Base-by-base conservation (phyloP, 2,797 vertebrate species). In the Sebastes diploproa region DNA sequence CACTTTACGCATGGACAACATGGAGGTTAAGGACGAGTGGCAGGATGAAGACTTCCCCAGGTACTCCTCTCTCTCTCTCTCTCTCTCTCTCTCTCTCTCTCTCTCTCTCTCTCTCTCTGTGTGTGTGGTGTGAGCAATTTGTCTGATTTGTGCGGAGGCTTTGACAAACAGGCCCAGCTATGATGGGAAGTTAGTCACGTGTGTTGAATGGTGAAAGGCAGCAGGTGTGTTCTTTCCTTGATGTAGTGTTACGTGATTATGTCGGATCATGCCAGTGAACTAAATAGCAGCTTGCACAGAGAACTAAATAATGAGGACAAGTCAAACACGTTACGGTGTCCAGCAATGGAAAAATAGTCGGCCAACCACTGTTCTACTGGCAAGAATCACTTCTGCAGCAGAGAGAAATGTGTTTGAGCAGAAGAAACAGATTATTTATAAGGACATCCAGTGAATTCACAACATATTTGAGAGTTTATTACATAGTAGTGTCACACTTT, bases 31-130 rank as follows among this genome's bases (percentile, higher is more conserved):
- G 86, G 97, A 98, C 0, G 97, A 98, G 72, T 98, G 98, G 97
- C 97, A 98, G 77, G 97, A 98, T 0, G 97, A 98, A 55, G 97
- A 97, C 81, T 98, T 98, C 75, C 97, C 98, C 86, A 97, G 97
- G 97, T 98, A 91, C 9, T 75, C 67, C 3, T 20, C 8, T 30
- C 22, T 38, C 22, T 6, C 55, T 60, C 56, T 59, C 12, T 38
- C 38, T 42, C 14, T 16, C 38, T 42, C 38, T 42, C 5, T 42
- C 42, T 46, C 38, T 46, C 56, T 55, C 23, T 54, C 38, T 42
- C 16, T 46, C 14, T 46, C 14, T 46, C 16, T 46, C 56, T 59
- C 27, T 27, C 27, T 27, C 27, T 27, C 4, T 27, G 25, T 5
- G 50, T 54, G 27, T 42, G n/a, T 46, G 58, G 58, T 60, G n/a